Base-by-base conservation (phyloP, 1,140 invertebrate genomes). In the Papilio aristodemus region DNA sequence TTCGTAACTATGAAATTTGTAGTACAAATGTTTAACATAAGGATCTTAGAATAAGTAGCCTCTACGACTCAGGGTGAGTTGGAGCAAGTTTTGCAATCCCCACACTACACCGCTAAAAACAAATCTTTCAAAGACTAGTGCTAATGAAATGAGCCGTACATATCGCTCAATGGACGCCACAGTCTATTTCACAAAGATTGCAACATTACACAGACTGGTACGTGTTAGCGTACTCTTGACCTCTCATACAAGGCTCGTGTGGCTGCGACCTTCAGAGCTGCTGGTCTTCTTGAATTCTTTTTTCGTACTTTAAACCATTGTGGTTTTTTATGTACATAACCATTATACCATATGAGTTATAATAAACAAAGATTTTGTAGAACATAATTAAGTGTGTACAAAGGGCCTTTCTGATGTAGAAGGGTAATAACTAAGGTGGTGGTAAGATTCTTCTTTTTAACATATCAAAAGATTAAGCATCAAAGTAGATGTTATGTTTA, bases 101-200 rank as follows among this genome's bases (percentile, higher is more conserved):
- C 14, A 11, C 59, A 62, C 14, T 37, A 62, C 14, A 9, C 14
- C 14, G 59, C 36, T 62, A 62, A 39, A n/a, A 62, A 39, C 14
- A 60, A 10, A 4, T 39, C 8, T 9, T 38, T 62, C 36, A 62
- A 14, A 62, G 9, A 14, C 14, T 17, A 38, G 17, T 19, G 78
- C 72, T 83, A 87, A 87, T 77, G 59, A 76, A 78, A 77, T 69
- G 71, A 79, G 62, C 80, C 81, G 71, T 71, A 74, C 77, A 73
- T 60, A 60, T 5, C 7, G 60, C 70, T 77, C 68, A 74, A 79
- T 77, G 75, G 71, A 67, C 79, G 72, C 57, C 70, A 59, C 38
- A 67, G 73, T 71, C 70, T 68, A 70, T 79, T 71, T 73, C 27
- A 73, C 46, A 54, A 17, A 50, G 17, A 17, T 54, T 54, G 19